Evolutionary conservation across 2,888 invertebrate genomes (phyloP), one percentile per base, ranked within the genome.

Genomic region (Heliconius ethilla): DNA sequence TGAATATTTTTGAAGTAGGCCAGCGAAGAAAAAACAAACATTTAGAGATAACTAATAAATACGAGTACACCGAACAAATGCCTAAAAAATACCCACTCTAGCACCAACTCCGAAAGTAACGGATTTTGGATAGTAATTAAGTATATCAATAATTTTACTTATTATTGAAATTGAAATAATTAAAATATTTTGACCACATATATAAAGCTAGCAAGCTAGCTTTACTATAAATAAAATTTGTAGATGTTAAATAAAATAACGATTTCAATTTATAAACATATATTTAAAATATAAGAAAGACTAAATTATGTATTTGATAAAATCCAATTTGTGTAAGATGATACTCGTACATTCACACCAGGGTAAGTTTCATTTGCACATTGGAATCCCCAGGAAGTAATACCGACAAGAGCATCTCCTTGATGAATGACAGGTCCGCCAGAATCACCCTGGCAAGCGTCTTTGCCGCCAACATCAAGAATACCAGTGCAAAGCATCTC

Each of bases 331-430:
- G 85, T 75, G 80, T 86, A 88, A 0, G 72, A 7, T 3, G 90
- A 87, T 80, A 95, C 92, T 69, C 95, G 91, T 15, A 92, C 90
- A 83, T 91, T 94, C 74, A 95, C 94, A 59, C 95, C 95, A 9
- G 95, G 95, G 84, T 92, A 95, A 81, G 82, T 15, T 13, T 2
- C 69, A 69, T 69, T 11, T n/a, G 33, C 59, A 15, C 72, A 72
- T 6, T 59, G 72, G 59, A 70, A 74, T 82, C 91, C 91, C 89
- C 91, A 91, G 76, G 92, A 92, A 75, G 89, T 88, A 81, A 92
- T 85, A 74, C 91, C 92, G 81, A 92, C 88, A 79, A 90, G 84
- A 80, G 84, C 84, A 63, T 82, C 73, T 78, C 86, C 86, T 77
- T 85, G 83, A 82, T 81, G 72, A 11, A 82, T 25, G 22, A 82